Evolutionary conservation across 2,113 vertebrate species (phyloP), one percentile per base, ranked within the genome.

Genomic region (Dendrocopos noguchii): DNA sequence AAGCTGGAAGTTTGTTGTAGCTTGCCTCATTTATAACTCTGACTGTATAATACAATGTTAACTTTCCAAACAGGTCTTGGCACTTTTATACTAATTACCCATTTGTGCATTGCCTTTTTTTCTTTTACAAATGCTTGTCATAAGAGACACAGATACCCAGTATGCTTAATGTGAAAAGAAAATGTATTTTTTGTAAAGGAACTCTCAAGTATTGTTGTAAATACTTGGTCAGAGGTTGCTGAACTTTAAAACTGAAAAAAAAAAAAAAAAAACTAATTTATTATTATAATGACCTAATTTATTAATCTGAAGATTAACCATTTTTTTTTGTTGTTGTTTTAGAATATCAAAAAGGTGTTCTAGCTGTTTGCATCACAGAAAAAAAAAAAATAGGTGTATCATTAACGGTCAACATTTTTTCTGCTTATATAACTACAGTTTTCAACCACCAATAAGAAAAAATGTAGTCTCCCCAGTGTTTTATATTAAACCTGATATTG

Each of bases 131-230:
- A 97, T 97, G 97, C 97, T 98, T 98, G 95, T 98, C 97, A 96
- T 97, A 96, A 98, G 96, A 98, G 97, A 98, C 97, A 98, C 97
- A 96, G 96, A 97, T 97, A 97, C 98, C 98, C 97, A 97, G 97
- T 98, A 98, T 98, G 98, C 97, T 98, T 98, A 98, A 98, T 98
- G 98, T 98, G 98, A 98, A 98, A 97, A 97, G 96, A 98, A 98
- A 98, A 97, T 95, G 97, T 98, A 97, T 97, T 98, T 97, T 98
- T 98, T 98, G 97, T 98, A 97, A 98, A 98, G 98, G 97, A 98
- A 98, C 96, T 98, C 98, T 97, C 98, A 98, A 98, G 98, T 99
- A 98, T 99, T 99, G 98, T 99, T 99, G 97, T 99, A 99, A 98
- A 99, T 99, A 99, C 98, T 99, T 98, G 98, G 97, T 97, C 98